Evolutionary conservation across 1,140 invertebrate genomes (phyloP), one percentile per base, ranked within the genome.

Genomic region (Drosophila teissieri): DNA sequence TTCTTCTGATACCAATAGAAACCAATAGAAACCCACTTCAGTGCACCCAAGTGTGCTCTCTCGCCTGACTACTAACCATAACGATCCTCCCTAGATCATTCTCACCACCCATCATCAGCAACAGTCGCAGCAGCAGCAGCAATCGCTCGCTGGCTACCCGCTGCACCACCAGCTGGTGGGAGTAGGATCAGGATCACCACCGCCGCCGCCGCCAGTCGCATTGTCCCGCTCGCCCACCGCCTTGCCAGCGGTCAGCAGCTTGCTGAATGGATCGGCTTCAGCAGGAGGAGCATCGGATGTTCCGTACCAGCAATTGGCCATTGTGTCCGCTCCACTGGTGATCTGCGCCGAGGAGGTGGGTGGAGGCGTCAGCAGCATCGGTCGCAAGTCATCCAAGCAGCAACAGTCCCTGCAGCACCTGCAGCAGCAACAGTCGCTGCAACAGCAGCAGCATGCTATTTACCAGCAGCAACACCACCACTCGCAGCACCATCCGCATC

Each of bases 401-500:
- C 73, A 82, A 24, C 48, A 51, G 27, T 36, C 61, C 24, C 64
- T 70, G 34, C 79, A 80, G 64, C 89, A 91, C 56, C 82, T 80
- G 14, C 73, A 73, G 12, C 67, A 91, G 57, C 83, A 83, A 8
- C 73, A 67, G 12, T 58, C 68, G 22, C 80, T 78, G 6, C 78
- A 83, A 1, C 78, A 81, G 6, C 78, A 80, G 7, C 78, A 73
- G 8, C 78, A 80, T 45, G 62, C 57, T 51, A 64, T 82, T 17
- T 78, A 86, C 39, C 82, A 85, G 45, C 81, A 92, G 72, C 44
- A 46, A 14, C 79, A 81, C 2, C 27, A 64, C 42, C 67, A 70
- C 11, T 88, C 90, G 91, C 93, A 94, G 93, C 92, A 93, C 93
- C 93, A 75, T 51, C 92, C 78, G 56, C 63, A 73, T 5, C 70